Base-by-base conservation (phyloP, 2,797 vertebrate genomes). In the Liasis olivaceus region DNA sequence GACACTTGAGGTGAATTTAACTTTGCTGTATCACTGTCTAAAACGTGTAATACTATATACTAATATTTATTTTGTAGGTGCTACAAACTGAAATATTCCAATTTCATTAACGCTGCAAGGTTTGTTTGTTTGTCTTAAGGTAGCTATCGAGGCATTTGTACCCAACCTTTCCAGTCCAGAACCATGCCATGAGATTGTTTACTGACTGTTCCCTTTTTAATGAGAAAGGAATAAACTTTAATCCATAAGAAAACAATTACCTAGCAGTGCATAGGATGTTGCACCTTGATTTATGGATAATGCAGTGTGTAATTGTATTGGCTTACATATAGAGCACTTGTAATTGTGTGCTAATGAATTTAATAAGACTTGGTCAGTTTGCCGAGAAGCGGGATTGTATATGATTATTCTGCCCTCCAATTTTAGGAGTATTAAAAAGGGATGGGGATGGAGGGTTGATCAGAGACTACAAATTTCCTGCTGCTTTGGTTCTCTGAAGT, bases 261-360 rank as follows among this genome's bases (percentile, higher is more conserved):
- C 85, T 77, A 93, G 28, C 28, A 89, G 2, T 2, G 91, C 81
- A 94, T 91, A 14, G 26, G 0, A 93, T 81, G 69, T 77, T 91
- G 4, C 66, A 66, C 14, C 94, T 94, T 89, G 7, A 88, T 14
- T 95, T 93, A 28, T 2, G 11, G 0, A 1, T 28, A 8, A 20
- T 28, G 1, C 11, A 31, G 84, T 84, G 7, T 36, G 69, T 91
- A 17, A 47, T 28, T 92, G 64, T 91, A 69, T 1, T 47, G 8
- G 77, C 1, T 93, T 36, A 0, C 2, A 1, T 87, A 91, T 95
- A 69, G 11, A 91, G 11, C 62, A 85, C 31, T 66, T 64, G 20
- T 91, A 91, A 59, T 85, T 88, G 14, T 51, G 36, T 93, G 91
- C 87, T 51, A 93, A 51, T 56, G 64, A n/a, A 90, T 2, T 84